Evolutionary conservation across 1,140 invertebrate species (phyloP).

Genomic region (Panulirus ornatus): DNA sequence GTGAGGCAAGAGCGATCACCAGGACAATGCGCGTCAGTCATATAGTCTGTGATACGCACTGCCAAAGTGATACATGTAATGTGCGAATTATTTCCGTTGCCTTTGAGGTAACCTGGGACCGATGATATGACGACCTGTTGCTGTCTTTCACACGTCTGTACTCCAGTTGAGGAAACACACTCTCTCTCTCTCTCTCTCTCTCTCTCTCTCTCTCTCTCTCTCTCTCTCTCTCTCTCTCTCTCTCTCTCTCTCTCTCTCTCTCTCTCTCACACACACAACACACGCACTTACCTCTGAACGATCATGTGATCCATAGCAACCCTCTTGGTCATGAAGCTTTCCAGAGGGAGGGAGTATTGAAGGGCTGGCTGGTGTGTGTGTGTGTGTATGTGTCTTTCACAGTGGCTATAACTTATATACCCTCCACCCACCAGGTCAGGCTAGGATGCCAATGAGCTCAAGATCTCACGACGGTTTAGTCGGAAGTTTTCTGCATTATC

Average conservation of each 20-base stretch:
- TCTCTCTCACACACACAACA: neutral
- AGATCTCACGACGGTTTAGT: no score
- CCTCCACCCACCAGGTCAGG: no score
- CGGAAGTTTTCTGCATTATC: no score
- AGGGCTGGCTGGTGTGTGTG: neutral
- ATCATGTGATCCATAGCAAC: neutral
- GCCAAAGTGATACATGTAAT: no score
- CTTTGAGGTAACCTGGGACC: no score
- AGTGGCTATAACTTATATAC: neutral
- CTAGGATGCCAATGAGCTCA: no score
- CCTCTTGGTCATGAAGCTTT: neutral
- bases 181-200: slow-evolving; percentile 15
- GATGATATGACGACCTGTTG: no score
- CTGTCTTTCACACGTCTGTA: neutral
- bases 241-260: slow-evolving; percentile 47
- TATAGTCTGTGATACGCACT: no score
- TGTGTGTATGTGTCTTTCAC: neutral
- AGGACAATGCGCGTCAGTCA: no score
- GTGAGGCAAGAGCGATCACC: no score
- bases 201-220: slow-evolving; percentile 35
- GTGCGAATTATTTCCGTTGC: no score
- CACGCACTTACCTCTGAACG: neutral
- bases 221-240: slow-evolving; percentile 49
- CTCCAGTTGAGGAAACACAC: neutral
- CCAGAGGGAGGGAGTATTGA: no score